These are phyloP conservation scores for Eudemis profundana DNA, from an alignment of 2,888 invertebrate species.

Conservation along the genomic window DNA sequence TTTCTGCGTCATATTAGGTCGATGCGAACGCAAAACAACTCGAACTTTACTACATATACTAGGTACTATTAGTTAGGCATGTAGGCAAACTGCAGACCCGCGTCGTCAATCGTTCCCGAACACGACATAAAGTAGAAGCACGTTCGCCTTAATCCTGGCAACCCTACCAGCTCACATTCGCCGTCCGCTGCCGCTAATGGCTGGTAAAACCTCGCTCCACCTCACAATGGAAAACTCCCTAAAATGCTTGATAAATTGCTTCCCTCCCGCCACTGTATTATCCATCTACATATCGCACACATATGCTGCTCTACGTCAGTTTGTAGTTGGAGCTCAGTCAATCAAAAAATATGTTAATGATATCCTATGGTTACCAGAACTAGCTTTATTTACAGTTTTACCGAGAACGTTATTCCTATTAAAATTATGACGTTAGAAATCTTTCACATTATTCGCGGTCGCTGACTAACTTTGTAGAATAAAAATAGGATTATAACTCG, in stretches of 20 bases:
- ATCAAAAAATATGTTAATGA: constrained; percentile 22
- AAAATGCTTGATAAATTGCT: constrained; percentile 70
- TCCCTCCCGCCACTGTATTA: constrained; percentile 56
- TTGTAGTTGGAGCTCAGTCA: constrained; percentile 23
- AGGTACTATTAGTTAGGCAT: background rate
- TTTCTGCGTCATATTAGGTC: no score
- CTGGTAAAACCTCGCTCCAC: constrained; percentile 70
- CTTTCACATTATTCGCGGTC: background rate
- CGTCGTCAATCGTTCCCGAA: constrained; percentile 37
- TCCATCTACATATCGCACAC: constrained; percentile 55
- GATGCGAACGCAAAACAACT: no score
- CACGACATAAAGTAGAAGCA: constrained; percentile 30
- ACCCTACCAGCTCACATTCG: constrained; percentile 38
- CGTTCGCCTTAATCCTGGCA: constrained; percentile 40
- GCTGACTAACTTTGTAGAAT: background rate
- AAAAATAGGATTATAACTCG: background rate
- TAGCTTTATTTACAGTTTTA: background rate
- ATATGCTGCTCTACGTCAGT: constrained; percentile 28
- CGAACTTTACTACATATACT: no score
- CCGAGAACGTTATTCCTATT: background rate
- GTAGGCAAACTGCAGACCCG: constrained; percentile 7
- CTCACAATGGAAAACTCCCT: constrained; percentile 65
- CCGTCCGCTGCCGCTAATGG: constrained; percentile 59
- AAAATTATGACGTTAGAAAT: background rate
- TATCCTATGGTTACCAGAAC: background rate